Conservation (phyloP, 2,797 vertebrate genomes). For the Myotis myotis region DNA sequence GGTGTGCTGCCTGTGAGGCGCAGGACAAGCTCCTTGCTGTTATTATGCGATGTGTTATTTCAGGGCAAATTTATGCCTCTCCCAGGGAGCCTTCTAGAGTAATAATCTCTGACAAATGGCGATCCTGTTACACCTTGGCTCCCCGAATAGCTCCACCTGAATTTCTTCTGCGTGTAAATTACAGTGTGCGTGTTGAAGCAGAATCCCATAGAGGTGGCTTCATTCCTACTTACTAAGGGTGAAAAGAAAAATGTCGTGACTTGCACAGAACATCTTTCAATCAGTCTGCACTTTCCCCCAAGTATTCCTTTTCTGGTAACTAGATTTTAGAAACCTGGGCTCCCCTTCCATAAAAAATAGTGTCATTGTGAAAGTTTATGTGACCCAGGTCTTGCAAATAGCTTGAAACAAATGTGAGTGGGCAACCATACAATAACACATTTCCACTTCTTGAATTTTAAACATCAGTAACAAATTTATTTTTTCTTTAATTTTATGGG, state of each 20-base stretch:
- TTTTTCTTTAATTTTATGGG: constrained; percentile 14
- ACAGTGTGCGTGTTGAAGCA: constrained; percentile 1
- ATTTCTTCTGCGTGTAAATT: constrained; percentile 67
- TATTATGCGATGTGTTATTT: background rate
- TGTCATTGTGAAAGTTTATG: background rate
- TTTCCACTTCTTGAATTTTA: background rate
- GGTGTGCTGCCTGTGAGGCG: background rate
- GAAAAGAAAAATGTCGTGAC: constrained; percentile 35
- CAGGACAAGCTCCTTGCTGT: background rate
- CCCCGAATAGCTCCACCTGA: constrained; percentile 45
- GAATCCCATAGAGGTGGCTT: background rate
- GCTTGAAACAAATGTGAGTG: background rate
- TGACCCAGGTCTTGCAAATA: background rate
- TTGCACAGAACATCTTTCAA: constrained; percentile 36
- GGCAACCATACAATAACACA: background rate
- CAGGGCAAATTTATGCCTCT: constrained; percentile 60
- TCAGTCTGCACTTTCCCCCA: background rate
- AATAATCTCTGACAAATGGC: constrained; percentile 70
- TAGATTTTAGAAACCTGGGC: background rate
- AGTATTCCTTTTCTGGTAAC: constrained; percentile 50
- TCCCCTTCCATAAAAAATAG: background rate
- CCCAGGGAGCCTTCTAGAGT: constrained; percentile 24
- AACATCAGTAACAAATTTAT: background rate
- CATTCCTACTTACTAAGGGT: background rate
- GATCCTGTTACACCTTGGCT: constrained; percentile 15